phyloP scores from a whole-genome alignment of 2,888 invertebrate species.

The Leptopterna dolabrata region DNA sequence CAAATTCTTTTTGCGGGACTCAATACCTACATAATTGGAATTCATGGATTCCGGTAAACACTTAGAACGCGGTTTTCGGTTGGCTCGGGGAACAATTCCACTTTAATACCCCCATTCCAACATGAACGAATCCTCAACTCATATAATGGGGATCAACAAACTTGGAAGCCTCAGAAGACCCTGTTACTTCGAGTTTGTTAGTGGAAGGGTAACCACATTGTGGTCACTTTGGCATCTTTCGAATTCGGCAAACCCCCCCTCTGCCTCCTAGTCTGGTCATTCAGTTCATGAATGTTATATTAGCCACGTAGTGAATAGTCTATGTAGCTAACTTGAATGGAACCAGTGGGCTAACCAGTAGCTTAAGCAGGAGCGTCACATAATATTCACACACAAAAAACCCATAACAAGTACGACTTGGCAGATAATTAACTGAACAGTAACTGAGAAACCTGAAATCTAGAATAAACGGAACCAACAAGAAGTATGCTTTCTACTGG shows the following conservation, averaged over 20 bases:
- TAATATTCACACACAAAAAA: too few relatives aligned
- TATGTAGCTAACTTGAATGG: too few relatives aligned
- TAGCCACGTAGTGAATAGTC: too few relatives aligned
- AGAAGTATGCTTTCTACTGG: too few relatives aligned
- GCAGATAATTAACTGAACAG: too few relatives aligned
- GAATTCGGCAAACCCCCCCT: background rate
- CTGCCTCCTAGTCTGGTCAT: too few relatives aligned
- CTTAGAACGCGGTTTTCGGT: background rate
- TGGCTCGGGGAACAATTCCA: background rate
- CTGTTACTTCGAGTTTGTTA: background rate
- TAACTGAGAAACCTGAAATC: too few relatives aligned
- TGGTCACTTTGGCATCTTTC: background rate
- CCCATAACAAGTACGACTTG: too few relatives aligned
- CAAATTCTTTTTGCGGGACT: background rate
- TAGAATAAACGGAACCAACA: too few relatives aligned
- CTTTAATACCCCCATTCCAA: background rate
- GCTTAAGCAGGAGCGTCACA: too few relatives aligned
- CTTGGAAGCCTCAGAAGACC: background rate
- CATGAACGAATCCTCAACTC: background rate
- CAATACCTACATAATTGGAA: background rate
- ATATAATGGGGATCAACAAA: constrained; percentile 1
- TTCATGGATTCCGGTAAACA: background rate
- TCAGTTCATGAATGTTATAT: too few relatives aligned
- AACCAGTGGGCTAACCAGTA: too few relatives aligned
- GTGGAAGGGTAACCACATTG: background rate